phyloP scores from a whole-genome alignment of 2,888 invertebrate species.

The Papilio protenor region DNA sequence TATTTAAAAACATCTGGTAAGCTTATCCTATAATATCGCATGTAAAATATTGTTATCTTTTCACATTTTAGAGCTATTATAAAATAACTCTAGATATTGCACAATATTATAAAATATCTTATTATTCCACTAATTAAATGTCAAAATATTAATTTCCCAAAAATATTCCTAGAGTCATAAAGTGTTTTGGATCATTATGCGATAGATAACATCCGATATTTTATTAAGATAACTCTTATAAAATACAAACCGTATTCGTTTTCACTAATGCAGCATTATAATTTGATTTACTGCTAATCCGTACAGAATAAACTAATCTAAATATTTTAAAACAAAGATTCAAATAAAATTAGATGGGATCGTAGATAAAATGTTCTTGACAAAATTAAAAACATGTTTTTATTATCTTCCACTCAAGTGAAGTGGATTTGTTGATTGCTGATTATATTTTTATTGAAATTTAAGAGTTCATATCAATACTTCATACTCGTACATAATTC shows the following conservation, averaged over 20 bases:
- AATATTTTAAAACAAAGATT: conserved; percentile 24
- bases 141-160: conserved; percentile 34
- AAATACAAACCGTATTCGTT: conserved; percentile 22
- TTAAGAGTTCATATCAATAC: background rate
- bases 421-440: background rate
- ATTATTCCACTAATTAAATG: conserved; percentile 22
- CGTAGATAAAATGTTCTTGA: conserved; percentile 22
- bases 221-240: conserved; percentile 8
- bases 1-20: background rate
- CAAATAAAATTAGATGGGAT: conserved; percentile 8
- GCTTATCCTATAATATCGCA: background rate
- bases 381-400: conserved; percentile 18
- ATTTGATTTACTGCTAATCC: conserved; percentile 36
- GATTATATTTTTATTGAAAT: background rate
- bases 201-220: conserved; percentile 29
- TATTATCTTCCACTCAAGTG: background rate
- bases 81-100: conserved; percentile 11
- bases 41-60: background rate
- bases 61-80: background rate
- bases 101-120: conserved; percentile 23
- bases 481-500: background rate
- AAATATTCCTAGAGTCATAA: conserved; percentile 21
- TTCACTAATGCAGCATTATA: conserved; percentile 25
- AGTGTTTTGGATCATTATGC: conserved; percentile 29
- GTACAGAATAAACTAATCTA: conserved; percentile 19